Conservation (phyloP, 1,140 invertebrate genomes). For the Drosophila nannoptera region DNA sequence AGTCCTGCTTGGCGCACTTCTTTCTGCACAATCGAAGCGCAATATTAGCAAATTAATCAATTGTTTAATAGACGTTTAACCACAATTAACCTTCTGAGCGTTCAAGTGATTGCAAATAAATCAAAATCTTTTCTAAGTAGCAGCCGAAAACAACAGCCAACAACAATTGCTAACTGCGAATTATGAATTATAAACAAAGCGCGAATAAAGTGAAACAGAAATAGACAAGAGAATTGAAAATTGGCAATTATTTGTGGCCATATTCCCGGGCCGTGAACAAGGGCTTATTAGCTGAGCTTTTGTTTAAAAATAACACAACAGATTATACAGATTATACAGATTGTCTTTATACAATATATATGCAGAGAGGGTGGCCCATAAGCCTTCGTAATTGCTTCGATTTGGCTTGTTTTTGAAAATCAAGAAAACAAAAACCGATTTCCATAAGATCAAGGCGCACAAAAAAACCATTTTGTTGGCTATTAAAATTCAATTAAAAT, state of each 20-base stretch:
- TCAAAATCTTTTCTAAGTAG: constrained; percentile 51
- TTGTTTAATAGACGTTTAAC: constrained; percentile 67
- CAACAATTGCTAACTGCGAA: constrained; percentile 48
- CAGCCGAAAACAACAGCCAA: constrained; percentile 18
- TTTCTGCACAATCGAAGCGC: constrained; percentile 26
- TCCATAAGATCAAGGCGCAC: constrained; percentile 44
- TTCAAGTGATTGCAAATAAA: constrained; percentile 69
- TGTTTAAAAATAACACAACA: constrained; percentile 28
- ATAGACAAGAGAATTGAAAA: constrained; percentile 32
- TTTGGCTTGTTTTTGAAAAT: not conserved
- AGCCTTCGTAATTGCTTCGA: constrained; percentile 29
- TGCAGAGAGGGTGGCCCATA: not conserved
- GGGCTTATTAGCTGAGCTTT: constrained; percentile 34
- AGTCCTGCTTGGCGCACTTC: not conserved
- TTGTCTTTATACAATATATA: not conserved
- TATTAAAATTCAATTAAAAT: constrained; percentile 50
- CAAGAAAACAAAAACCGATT: constrained; percentile 10
- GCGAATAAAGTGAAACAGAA: constrained; percentile 69
- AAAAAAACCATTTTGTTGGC: constrained; percentile 15
- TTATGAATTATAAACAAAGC: constrained; percentile 60
- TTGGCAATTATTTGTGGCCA: constrained; percentile 61
- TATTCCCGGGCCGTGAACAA: constrained; percentile 44
- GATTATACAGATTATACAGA: not conserved
- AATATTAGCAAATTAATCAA: constrained; percentile 70
- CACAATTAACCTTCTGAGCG: constrained; percentile 72